Percentiles rank a stretch among this genome's conserved stretches.
Evolutionary conservation across 2,797 vertebrate species (phyloP).

Genomic region (Myoxocephalus aenaeus): DNA sequence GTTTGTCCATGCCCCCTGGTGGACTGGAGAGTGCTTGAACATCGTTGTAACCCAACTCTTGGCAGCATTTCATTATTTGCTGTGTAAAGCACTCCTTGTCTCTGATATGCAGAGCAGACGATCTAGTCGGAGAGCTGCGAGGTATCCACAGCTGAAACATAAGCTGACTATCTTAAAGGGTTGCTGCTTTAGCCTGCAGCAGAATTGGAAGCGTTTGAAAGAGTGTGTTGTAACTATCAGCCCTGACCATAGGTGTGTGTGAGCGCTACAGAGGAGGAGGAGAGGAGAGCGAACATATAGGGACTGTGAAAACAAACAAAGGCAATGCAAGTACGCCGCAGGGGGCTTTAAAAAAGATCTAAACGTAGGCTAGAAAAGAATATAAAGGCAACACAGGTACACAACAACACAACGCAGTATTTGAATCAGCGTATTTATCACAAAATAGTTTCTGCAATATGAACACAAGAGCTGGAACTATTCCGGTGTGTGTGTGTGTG

Average conservation of each 20-base stretch:
- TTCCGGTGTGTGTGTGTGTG: conserved; percentile 16
- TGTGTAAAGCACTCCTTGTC: conserved; percentile 30
- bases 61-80: conserved; percentile 45
- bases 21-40: conserved; percentile 34
- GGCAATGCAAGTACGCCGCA: conserved; percentile 3
- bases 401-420: conserved; percentile 1
- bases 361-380: conserved; percentile 21
- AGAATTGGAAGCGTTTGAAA: conserved; percentile 72
- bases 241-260: conserved; percentile 69
- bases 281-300: conserved; percentile 46
- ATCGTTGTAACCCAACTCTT: conserved; percentile 17
- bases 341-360: conserved; percentile 42
- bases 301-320: conserved; percentile 41
- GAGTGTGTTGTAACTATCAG: conserved; percentile 66
- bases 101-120: conserved; percentile 51
- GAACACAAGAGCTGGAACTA: conserved; percentile 13
- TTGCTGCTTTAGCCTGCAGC: conserved; percentile 67
- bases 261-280: conserved; percentile 29
- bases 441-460: conserved; percentile 43
- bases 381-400: conserved; percentile 26
- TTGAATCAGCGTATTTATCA: conserved; percentile 48
- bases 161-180: conserved; percentile 58
- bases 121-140: conserved; percentile 39
- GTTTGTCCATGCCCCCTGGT: conserved; percentile 58
- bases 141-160: conserved; percentile 49